Percentiles rank a stretch among this genome's conserved stretches.
Conservation (phyloP, 2,113 vertebrate genomes). For the Phalacrocorax aristotelis region DNA sequence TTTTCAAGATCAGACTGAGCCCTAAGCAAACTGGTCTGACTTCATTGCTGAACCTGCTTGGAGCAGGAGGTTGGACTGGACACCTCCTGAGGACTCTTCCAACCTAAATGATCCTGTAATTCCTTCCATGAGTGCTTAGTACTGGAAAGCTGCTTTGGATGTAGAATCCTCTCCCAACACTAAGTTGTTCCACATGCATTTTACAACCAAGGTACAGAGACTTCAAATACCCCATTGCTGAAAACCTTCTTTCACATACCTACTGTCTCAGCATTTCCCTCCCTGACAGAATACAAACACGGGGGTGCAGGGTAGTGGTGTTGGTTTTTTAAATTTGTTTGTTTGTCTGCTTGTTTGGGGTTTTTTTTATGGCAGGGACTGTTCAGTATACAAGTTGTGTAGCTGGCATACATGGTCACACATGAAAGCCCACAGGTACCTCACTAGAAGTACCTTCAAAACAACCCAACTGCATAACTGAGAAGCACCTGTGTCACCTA, state of each 20-base stretch:
- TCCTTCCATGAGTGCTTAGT: background rate
- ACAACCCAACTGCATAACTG: background rate
- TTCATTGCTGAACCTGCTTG: background rate
- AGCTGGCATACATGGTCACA: background rate
- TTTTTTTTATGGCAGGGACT: background rate
- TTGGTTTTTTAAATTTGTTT: too few species aligned
- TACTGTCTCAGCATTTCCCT: background rate
- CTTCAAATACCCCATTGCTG: background rate
- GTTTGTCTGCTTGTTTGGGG: too few species aligned
- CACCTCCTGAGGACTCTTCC: background rate
- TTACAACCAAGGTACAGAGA: background rate
- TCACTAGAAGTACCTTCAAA: background rate
- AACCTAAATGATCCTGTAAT: background rate
- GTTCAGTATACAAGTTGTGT: background rate
- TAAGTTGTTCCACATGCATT: background rate
- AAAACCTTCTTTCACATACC: background rate
- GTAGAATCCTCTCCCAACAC: background rate
- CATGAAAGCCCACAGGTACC: background rate
- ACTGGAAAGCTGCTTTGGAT: background rate
- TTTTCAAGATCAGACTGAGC: background rate
- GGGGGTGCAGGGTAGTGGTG: too few species aligned
- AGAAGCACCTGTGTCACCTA: background rate
- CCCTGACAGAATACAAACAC: background rate
- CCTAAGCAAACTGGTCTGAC: background rate
- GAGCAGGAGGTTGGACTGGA: background rate